Percentiles rank a stretch among this genome's conserved stretches.
Conservation (phyloP, 2,797 vertebrate species). For the Aythya fuligula region DNA sequence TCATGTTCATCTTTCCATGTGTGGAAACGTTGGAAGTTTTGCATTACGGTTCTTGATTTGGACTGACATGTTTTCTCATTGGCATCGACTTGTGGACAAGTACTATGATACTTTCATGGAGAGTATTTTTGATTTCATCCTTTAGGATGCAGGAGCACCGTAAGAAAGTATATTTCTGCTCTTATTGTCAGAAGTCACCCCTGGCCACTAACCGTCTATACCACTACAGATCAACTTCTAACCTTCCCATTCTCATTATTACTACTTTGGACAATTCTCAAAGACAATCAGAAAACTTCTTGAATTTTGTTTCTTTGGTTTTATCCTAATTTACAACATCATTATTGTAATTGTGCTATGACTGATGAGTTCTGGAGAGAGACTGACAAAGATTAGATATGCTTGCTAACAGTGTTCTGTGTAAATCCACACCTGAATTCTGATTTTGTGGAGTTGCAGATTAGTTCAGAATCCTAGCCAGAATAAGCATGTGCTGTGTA, state of each 20-base stretch:
- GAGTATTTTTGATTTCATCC: neutral
- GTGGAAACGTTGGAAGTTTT: neutral
- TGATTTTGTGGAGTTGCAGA: neutral
- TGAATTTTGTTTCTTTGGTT: neutral
- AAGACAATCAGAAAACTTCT: neutral
- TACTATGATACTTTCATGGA: neutral
- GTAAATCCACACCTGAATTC: neutral
- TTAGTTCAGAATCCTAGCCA: neutral
- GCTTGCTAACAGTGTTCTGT: neutral
- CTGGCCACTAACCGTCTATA: neutral
- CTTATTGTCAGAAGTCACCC: neutral
- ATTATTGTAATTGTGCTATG: neutral
- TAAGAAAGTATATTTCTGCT: neutral
- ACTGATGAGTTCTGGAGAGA: neutral
- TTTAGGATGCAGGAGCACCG: neutral
- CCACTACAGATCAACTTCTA: neutral
- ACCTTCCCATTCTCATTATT: neutral
- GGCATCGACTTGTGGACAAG: neutral
- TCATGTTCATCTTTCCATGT: neutral
- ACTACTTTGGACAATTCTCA: neutral
- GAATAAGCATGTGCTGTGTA: neutral
- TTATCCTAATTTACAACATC: neutral
- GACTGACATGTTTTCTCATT: neutral
- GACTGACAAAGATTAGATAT: neutral
- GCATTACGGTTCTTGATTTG: neutral